A percentile compares a stretch with the other conserved stretches of the same genome.
Evolutionary conservation across 2,888 invertebrate genomes (phyloP).

Genomic region (Octodonta nipae): DNA sequence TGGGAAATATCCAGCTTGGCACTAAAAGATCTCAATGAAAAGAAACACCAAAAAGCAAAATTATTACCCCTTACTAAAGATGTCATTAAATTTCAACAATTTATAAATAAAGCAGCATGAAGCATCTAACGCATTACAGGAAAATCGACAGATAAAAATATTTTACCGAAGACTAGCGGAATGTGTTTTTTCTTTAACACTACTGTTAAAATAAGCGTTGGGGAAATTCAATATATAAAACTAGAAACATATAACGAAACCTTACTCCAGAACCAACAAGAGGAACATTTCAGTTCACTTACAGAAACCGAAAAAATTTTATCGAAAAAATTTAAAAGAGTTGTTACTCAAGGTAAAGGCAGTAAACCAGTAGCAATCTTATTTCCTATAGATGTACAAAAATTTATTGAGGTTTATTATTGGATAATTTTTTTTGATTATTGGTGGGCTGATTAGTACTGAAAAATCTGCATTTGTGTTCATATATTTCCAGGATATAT

Average conservation of each 20-base stretch:
- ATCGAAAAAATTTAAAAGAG: constrained; percentile 14
- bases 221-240: constrained; percentile 13
- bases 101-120: constrained; percentile 4
- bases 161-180: constrained; percentile 10
- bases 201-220: constrained; percentile 14
- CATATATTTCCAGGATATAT: too few relatives aligned
- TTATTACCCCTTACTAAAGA: constrained; percentile 5
- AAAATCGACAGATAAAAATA: constrained; percentile 4
- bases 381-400: constrained; percentile 12
- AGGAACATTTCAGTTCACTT: constrained; percentile 5
- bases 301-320: constrained; percentile 13
- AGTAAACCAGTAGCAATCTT: constrained; percentile 12
- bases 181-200: constrained; percentile 8
- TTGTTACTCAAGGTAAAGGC: constrained; percentile 15
- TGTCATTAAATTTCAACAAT: constrained; percentile 7
- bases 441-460: too few relatives aligned
- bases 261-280: constrained; percentile 1
- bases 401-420: constrained; percentile 7
- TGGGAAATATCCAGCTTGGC: constrained; percentile 6
- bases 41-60: constrained; percentile 3
- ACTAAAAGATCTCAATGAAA: constrained; percentile 6
- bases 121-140: constrained; percentile 4
- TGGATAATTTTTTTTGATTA: too few relatives aligned
- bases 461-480: too few relatives aligned
- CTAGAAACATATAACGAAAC: constrained; percentile 7